A percentile compares a stretch with the other conserved stretches of the same genome.
Conservation (phyloP, 2,113 vertebrate species). For the Burhinus bistriatus region DNA sequence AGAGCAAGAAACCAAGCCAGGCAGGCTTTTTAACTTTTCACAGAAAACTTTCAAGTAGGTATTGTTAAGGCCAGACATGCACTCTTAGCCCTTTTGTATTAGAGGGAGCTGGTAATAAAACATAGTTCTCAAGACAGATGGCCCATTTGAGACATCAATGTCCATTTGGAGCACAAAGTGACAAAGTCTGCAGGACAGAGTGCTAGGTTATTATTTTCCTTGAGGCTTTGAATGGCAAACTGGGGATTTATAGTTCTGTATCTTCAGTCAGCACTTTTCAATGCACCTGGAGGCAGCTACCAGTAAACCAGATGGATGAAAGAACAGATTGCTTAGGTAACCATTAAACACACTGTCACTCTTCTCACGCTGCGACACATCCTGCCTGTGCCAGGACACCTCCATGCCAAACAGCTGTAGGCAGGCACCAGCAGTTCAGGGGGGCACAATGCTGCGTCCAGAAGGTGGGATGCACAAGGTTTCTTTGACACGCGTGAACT, state of each 20-base stretch:
- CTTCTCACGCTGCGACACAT: neutral
- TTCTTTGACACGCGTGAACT: rapidly evolving
- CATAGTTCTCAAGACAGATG: neutral
- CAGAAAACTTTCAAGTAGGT: neutral
- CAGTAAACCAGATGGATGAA: neutral
- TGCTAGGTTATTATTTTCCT: conserved; percentile 19
- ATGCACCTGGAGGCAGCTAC: neutral
- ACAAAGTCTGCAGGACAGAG: neutral
- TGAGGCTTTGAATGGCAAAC: neutral
- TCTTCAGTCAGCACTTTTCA: neutral
- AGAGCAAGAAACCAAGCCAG: neutral
- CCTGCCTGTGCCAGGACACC: neutral
- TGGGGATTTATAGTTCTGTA: neutral
- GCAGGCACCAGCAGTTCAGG: neutral
- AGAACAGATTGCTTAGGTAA: neutral
- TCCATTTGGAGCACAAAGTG: neutral
- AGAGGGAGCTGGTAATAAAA: neutral
- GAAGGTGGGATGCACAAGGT: neutral
- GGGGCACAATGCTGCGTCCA: rapidly evolving
- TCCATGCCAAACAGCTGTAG: neutral
- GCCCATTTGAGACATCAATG: neutral
- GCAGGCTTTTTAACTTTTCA: neutral
- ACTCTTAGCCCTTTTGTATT: neutral
- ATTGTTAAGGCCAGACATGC: neutral
- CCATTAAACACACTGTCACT: neutral